Base-by-base conservation (phyloP, 2,113 vertebrate species). In the Synodontis membranacea region DNA sequence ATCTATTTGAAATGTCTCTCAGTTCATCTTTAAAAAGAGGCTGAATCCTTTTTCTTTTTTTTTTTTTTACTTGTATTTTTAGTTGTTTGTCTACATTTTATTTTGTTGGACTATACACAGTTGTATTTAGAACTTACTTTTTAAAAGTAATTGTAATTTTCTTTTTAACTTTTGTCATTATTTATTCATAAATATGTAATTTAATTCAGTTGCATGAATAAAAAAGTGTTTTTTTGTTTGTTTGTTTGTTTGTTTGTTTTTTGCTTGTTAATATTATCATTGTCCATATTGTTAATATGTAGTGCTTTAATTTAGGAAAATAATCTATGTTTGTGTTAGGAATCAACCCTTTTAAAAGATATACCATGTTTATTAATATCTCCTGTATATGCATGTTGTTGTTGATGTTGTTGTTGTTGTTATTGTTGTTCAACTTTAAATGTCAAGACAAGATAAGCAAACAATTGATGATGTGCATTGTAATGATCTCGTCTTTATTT, bases 401-500 rank as follows among this genome's bases (percentile, higher is more conserved):
- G 42, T 54, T 37, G 21, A 1, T 72, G 12, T 23, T 39, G 37
- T 48, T 37, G 54, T 79, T 48, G 42, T 54, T 37, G 21, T 5
- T 72, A 25, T 23, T 39, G 37, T 48, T 37, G 54, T 79, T 48
- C 23, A 76, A 4, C 74, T 31, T 31, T 2, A 54, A 54, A 54
- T 44, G 14, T n/a, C n/a, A n/a, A n/a, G 42, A 6, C 19, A 68
- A 25, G 17, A 68, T 12, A 34, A 83, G 8, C 21, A 83, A 83
- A 58, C 52, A 76, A 34, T 8, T 39, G 3, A 23, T 60, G 37
- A 31, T 28, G 5, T 58, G 83, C 52, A 56, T 60, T 75, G 17
- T 48, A 34, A 15, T 37, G 9, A 17, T 15, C 31, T 60, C 25
- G 25, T 80, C 56, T 89, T 90, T 90, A 88, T 87, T 88, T 64